These are phyloP conservation scores for Chalcosyrphus nemorum DNA, from an alignment of 2,888 invertebrate species.

Conservation along the genomic window DNA sequence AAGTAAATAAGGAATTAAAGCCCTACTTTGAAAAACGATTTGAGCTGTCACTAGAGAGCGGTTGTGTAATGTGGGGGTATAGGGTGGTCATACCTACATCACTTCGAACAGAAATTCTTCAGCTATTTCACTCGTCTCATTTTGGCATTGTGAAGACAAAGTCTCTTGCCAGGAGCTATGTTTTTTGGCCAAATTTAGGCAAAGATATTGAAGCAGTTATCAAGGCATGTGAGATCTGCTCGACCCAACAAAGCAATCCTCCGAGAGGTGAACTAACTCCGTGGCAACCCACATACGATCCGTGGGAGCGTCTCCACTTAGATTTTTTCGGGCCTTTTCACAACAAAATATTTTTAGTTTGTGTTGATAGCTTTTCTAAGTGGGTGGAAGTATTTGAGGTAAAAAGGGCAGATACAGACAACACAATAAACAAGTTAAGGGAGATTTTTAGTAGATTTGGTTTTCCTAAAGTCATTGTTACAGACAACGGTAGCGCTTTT, in stretches of 20 bases:
- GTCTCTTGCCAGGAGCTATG: neutral
- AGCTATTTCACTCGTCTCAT: neutral
- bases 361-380: constrained; percentile 9
- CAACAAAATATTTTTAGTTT: constrained; percentile 10
- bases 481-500: neutral
- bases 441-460: constrained; percentile 18
- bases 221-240: constrained; percentile 3
- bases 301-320: constrained; percentile 2
- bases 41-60: neutral
- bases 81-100: neutral
- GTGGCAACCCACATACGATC: constrained; percentile 4
- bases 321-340: constrained; percentile 18
- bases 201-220: constrained; percentile 1
- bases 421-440: constrained; percentile 3
- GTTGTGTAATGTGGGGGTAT: neutral
- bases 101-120: neutral
- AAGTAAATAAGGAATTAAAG: neutral
- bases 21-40: neutral
- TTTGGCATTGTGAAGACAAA: neutral
- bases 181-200: neutral
- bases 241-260: neutral
- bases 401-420: neutral
- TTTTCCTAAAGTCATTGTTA: constrained; percentile 6
- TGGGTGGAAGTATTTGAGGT: constrained; percentile 6
- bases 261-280: constrained; percentile 12